These are phyloP conservation scores for Chiloscyllium punctatum DNA, from an alignment of 2,797 vertebrate species.

Conservation along the genomic window DNA sequence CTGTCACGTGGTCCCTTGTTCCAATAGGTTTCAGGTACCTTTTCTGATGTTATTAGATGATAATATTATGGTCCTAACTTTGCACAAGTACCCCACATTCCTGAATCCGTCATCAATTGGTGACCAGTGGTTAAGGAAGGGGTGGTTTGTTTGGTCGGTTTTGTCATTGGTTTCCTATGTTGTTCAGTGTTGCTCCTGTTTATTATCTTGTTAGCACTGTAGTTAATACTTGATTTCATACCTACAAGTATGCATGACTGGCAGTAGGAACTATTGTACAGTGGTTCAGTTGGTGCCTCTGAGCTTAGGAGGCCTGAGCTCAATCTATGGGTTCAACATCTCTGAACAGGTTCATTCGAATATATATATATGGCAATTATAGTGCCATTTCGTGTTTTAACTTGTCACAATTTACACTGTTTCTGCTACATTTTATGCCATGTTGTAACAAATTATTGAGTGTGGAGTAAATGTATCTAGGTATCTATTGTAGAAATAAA, in stretches of 20 bases:
- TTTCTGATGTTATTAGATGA: too few species aligned
- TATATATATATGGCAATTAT: background rate
- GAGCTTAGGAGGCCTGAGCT: too few species aligned
- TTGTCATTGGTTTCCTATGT: background rate
- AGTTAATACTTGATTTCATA: background rate
- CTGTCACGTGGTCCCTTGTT: too few species aligned
- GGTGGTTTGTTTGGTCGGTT: background rate
- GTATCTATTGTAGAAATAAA: background rate
- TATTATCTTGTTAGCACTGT: background rate
- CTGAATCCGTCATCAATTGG: background rate
- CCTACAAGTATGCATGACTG: background rate
- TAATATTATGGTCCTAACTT: background rate
- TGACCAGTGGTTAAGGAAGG: background rate
- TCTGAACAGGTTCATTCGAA: too few species aligned
- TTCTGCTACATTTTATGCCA: background rate
- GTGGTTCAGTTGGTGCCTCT: too few species aligned
- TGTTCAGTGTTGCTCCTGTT: background rate
- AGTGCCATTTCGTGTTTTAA: background rate
- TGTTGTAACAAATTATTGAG: background rate
- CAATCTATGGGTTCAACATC: too few species aligned
- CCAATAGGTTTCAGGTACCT: too few species aligned
- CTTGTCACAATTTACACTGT: background rate
- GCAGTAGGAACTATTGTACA: background rate
- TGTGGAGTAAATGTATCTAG: background rate
- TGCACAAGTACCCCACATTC: background rate